Percentiles rank a stretch among this genome's conserved stretches.
These are phyloP conservation scores for Loripinus fragilis DNA, from an alignment of 2,888 invertebrate genomes.

Conservation along the genomic window DNA sequence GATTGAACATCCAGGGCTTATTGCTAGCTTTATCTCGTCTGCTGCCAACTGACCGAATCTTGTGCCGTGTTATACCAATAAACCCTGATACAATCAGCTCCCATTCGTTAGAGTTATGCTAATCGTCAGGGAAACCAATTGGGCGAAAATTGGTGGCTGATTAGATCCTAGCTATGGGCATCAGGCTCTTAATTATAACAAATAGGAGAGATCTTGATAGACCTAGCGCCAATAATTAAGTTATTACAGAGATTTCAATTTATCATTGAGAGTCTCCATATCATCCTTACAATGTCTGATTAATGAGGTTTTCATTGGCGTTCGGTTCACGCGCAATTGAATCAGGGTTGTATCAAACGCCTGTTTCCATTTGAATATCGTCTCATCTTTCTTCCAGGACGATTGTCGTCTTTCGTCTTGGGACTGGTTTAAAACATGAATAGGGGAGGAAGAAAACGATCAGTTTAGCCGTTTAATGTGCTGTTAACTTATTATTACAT, in stretches of 20 bases:
- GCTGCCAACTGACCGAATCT: slow-evolving; percentile 40
- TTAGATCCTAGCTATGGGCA: slow-evolving; percentile 35
- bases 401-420: not conserved
- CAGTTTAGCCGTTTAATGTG: too few relatives aligned
- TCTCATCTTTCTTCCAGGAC: not conserved
- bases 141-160: slow-evolving; percentile 45
- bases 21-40: not conserved
- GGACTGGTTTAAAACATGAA: not conserved
- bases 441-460: too few relatives aligned
- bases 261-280: slow-evolving; percentile 5
- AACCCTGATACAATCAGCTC: slow-evolving; percentile 30
- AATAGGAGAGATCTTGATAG: slow-evolving; percentile 52
- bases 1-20: slow-evolving; percentile 1
- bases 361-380: slow-evolving; percentile 3
- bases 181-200: slow-evolving; percentile 60
- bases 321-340: slow-evolving; percentile 15
- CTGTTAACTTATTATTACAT: too few relatives aligned
- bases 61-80: slow-evolving; percentile 49
- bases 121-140: slow-evolving; percentile 51
- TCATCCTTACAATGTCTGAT: slow-evolving; percentile 14
- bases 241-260: slow-evolving; percentile 39
- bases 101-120: slow-evolving; percentile 24
- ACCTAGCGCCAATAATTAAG: slow-evolving; percentile 46
- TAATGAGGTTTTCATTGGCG: slow-evolving; percentile 12
- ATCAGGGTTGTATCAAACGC: slow-evolving; percentile 16